A percentile compares a stretch with the other conserved stretches of the same genome.
phyloP scores from a whole-genome alignment of 2,797 vertebrate species.

The Heliangelus exortis region DNA sequence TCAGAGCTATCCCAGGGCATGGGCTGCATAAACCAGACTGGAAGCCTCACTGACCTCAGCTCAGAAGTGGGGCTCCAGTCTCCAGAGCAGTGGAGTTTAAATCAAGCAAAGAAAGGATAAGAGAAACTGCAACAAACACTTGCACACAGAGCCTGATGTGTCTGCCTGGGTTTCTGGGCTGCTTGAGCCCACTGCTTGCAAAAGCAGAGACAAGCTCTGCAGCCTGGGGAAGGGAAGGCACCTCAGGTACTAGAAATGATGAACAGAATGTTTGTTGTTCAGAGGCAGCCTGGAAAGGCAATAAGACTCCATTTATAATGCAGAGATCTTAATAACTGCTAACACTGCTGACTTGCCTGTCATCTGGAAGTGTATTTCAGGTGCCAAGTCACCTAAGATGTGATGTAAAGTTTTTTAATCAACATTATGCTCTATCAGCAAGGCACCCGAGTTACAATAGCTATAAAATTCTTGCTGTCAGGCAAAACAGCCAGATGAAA shows the following conservation, averaged over 20 bases:
- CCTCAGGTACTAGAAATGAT: background rate
- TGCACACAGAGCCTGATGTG: background rate
- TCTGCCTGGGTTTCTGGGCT: background rate
- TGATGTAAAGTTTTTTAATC: background rate
- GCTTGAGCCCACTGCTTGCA: background rate
- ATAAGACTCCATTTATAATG: background rate
- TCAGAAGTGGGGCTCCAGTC: too few species aligned
- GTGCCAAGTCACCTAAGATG: background rate
- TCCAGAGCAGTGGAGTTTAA: background rate
- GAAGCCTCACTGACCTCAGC: too few species aligned
- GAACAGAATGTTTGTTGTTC: background rate
- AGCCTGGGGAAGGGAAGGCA: background rate
- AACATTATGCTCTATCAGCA: background rate
- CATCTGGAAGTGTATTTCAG: background rate
- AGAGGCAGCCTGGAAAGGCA: background rate
- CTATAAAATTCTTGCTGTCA: background rate
- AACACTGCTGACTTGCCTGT: background rate
- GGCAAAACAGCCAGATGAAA: background rate
- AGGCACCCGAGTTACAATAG: background rate
- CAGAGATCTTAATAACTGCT: background rate
- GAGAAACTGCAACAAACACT: background rate
- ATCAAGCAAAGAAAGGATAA: background rate
- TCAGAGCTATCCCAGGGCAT: background rate
- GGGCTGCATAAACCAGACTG: too few species aligned
- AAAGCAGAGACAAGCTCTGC: background rate